These are phyloP conservation scores for Vulpes ferrilata DNA, from an alignment of 2,113 vertebrate species.

Conservation along the genomic window DNA sequence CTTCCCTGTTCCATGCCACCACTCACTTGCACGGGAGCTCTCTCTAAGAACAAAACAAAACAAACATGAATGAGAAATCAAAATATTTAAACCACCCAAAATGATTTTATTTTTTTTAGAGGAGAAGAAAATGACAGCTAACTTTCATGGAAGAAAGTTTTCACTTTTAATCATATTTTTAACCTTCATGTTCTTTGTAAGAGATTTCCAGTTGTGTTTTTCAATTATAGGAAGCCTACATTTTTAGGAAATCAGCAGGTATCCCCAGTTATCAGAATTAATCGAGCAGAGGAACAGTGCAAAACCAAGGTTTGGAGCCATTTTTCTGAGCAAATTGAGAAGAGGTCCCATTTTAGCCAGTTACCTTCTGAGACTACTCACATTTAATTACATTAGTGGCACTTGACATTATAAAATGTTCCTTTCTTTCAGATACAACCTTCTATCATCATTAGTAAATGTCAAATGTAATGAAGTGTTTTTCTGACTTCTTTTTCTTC, in stretches of 20 bases:
- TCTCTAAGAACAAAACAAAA: neutral
- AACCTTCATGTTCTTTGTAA: neutral
- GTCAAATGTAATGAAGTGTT: constrained; percentile 61
- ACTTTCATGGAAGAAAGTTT: neutral
- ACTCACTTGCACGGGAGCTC: neutral
- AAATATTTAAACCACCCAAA: constrained; percentile 63
- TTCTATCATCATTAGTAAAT: constrained; percentile 62
- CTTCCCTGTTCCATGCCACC: neutral
- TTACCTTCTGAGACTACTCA: constrained; percentile 39
- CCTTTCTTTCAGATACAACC: constrained; percentile 51
- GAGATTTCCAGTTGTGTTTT: constrained; percentile 14
- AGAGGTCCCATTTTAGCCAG: constrained; percentile 1
- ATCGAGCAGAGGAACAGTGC: neutral
- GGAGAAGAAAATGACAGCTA: neutral
- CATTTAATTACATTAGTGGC: constrained; percentile 41
- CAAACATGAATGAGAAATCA: constrained; percentile 27
- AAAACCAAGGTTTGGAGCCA: neutral
- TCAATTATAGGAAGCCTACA: neutral
- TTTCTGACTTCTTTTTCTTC: constrained; percentile 45
- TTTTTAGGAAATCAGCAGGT: constrained; percentile 42
- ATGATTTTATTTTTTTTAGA: constrained; percentile 54
- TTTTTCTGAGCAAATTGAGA: neutral
- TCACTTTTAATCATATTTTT: neutral
- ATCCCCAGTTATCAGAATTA: neutral
- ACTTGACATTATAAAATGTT: constrained; percentile 74